phyloP scores from a whole-genome alignment of 2,888 invertebrate genomes.

The Orthosia gothica region DNA sequence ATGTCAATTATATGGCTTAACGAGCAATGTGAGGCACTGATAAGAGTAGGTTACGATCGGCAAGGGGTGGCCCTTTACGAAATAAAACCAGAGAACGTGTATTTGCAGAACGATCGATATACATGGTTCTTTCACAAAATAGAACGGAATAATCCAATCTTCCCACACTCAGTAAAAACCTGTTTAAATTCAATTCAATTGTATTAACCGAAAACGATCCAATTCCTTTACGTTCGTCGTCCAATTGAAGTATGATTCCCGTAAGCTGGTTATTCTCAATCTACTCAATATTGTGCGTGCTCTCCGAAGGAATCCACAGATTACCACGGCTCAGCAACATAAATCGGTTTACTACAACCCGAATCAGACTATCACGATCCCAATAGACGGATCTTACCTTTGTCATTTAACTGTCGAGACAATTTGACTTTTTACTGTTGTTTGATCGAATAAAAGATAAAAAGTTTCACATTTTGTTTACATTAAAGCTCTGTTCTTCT shows the following conservation, averaged over 20 bases:
- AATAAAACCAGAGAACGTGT: constrained; percentile 20
- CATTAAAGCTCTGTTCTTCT: neutral
- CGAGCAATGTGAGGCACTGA: constrained; percentile 1
- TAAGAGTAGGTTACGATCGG: constrained; percentile 12
- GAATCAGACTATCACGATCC: constrained; percentile 63
- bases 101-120: neutral
- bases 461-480: constrained; percentile 6
- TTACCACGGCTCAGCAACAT: constrained; percentile 68
- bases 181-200: constrained; percentile 49
- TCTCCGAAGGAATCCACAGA: constrained; percentile 67
- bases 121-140: neutral
- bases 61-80: neutral
- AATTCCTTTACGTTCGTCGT: constrained; percentile 32
- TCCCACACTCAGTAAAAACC: constrained; percentile 37
- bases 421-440: constrained; percentile 12
- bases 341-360: constrained; percentile 70
- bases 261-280: constrained; percentile 70
- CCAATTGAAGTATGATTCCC: constrained; percentile 48
- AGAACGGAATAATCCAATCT: constrained; percentile 35
- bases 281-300: constrained; percentile 70
- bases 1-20: constrained; percentile 11
- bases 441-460: neutral
- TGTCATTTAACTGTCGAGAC: constrained; percentile 34
- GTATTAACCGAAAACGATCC: constrained; percentile 40
- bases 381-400: constrained; percentile 64